A percentile compares a stretch with the other conserved stretches of the same genome.
phyloP scores from a whole-genome alignment of 2,797 vertebrate genomes.

The Neosilurus mollespiculum region DNA sequence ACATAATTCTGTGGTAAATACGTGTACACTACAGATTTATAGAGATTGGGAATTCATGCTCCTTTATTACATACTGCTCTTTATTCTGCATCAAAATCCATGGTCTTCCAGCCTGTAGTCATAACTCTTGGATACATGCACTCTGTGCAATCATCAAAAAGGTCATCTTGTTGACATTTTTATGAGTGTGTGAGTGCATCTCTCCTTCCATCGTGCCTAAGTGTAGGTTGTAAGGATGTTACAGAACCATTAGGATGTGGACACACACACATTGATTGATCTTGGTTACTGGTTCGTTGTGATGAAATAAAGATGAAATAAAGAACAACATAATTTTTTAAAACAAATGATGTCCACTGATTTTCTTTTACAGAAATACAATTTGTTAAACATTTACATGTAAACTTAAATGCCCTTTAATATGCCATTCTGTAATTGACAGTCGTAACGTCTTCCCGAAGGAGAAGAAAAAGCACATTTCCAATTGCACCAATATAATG shows the following conservation, averaged over 20 bases:
- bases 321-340: background rate
- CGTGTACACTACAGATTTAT: background rate
- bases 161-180: slow-evolving; percentile 42
- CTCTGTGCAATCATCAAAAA: slow-evolving; percentile 34
- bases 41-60: background rate
- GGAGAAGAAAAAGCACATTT: background rate
- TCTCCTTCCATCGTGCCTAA: slow-evolving; percentile 33
- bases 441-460: too few species aligned
- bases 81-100: slow-evolving; percentile 45
- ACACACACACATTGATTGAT: slow-evolving; percentile 5
- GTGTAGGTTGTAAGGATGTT: slow-evolving; percentile 41
- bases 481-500: background rate
- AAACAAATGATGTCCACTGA: background rate
- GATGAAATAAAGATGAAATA: background rate
- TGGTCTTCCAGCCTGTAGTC: slow-evolving; percentile 35
- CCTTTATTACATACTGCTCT: slow-evolving; percentile 26
- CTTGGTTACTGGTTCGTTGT: background rate
- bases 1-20: background rate
- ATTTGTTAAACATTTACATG: background rate
- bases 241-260: slow-evolving; percentile 24
- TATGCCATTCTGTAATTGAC: too few species aligned
- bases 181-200: slow-evolving; percentile 41
- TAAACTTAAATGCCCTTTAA: background rate
- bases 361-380: background rate
- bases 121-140: slow-evolving; percentile 23